Evolutionary conservation across 2,797 vertebrate genomes (phyloP).

Genomic region (Myotis myotis): DNA sequence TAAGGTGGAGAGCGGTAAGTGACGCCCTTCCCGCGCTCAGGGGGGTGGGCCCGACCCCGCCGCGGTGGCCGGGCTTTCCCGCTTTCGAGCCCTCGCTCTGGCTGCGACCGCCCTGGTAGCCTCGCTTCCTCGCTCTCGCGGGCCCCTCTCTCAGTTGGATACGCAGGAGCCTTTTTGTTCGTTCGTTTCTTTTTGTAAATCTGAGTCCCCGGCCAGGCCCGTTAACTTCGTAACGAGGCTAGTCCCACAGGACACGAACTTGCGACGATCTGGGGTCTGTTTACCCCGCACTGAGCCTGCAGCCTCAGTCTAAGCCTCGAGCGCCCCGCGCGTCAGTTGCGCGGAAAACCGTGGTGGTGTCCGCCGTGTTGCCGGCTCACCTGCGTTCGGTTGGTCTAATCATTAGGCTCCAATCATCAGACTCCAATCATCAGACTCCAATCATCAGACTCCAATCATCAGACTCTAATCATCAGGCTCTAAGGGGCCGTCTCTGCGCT

Average conservation of each 20-base stretch:
- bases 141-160: background rate
- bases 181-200: background rate
- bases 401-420: too few relatives aligned
- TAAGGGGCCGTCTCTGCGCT: background rate
- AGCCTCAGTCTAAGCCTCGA: background rate
- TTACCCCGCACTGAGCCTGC: background rate
- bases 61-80: background rate
- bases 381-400: background rate
- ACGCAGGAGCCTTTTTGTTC: background rate
- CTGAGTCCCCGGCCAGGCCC: background rate
- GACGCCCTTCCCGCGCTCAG: background rate
- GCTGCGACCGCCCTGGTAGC: background rate
- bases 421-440: too few relatives aligned
- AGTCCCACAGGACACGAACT: background rate
- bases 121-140: background rate
- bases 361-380: background rate
- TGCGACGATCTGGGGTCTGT: background rate
- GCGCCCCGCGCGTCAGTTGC: background rate
- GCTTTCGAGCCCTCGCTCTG: too few relatives aligned
- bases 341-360: background rate
- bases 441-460: too few relatives aligned
- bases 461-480: too few relatives aligned
- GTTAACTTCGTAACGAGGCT: background rate
- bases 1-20: constrained; percentile 94
- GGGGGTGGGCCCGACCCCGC: background rate